phyloP scores from a whole-genome alignment of 2,113 vertebrate genomes.

The Toxotes chatareus region DNA sequence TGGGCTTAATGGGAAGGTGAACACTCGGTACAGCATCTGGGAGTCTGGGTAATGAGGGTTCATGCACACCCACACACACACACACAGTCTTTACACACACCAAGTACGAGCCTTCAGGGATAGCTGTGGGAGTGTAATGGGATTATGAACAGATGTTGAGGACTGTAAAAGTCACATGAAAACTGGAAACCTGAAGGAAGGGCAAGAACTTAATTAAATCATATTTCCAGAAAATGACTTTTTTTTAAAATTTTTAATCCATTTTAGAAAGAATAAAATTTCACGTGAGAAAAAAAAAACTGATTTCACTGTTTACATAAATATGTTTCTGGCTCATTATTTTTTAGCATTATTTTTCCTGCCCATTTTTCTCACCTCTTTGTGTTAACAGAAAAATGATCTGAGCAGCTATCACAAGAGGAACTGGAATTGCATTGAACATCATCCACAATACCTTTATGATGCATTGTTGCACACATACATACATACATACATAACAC shows the following conservation, averaged over 20 bases:
- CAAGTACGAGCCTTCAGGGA: not conserved
- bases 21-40: not conserved
- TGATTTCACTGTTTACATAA: not conserved
- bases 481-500: not conserved
- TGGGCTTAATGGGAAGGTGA: slow-evolving; percentile 30
- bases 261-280: not conserved
- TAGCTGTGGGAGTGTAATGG: slow-evolving; percentile 1
- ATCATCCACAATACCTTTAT: too few species aligned
- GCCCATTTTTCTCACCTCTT: not conserved
- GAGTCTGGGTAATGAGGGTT: slow-evolving; percentile 15
- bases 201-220: not conserved
- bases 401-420: not conserved
- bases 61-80: slow-evolving; percentile 1
- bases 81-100: slow-evolving; percentile 1
- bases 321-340: not conserved
- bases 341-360: not conserved
- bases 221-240: not conserved
- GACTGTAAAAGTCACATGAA: slow-evolving; percentile 16
- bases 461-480: too few species aligned
- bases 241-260: not conserved
- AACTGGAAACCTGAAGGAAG: slow-evolving; percentile 4
- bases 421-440: too few species aligned
- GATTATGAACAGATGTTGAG: slow-evolving; percentile 37
- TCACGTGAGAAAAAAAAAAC: not conserved
- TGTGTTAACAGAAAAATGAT: not conserved